Conservation (phyloP, 2,888 invertebrate genomes). For the Timema cristinae region DNA sequence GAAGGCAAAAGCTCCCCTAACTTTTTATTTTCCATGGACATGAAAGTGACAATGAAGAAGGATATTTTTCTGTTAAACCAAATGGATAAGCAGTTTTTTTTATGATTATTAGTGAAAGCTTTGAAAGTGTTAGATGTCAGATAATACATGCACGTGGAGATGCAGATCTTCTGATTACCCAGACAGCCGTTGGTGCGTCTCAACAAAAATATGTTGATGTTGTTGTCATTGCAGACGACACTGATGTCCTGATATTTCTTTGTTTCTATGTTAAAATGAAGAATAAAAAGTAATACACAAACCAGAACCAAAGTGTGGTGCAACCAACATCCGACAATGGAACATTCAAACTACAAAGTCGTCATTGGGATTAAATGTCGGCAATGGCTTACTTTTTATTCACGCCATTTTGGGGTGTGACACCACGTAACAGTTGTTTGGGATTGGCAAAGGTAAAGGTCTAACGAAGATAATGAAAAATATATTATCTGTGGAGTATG, state of each 20-base stretch:
- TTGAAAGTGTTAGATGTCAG: not conserved
- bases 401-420: too few relatives aligned
- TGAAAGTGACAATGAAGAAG: too few relatives aligned
- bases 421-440: too few relatives aligned
- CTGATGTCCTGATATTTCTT: too few relatives aligned
- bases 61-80: too few relatives aligned
- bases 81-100: too few relatives aligned
- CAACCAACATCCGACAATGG: not conserved
- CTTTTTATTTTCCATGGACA: too few relatives aligned
- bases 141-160: not conserved
- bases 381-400: not conserved
- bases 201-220: slow-evolving; percentile 6
- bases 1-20: too few relatives aligned
- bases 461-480: not conserved
- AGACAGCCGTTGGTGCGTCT: not conserved
- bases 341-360: not conserved
- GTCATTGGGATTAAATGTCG: not conserved
- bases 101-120: too few relatives aligned
- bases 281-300: not conserved
- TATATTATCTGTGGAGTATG: not conserved
- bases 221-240: slow-evolving; percentile 1
- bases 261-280: not conserved
- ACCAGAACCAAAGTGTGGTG: not conserved
- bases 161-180: not conserved
- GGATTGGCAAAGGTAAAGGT: not conserved